Base-by-base conservation (phyloP, 2,888 invertebrate genomes). In the Athrips mouffetella region DNA sequence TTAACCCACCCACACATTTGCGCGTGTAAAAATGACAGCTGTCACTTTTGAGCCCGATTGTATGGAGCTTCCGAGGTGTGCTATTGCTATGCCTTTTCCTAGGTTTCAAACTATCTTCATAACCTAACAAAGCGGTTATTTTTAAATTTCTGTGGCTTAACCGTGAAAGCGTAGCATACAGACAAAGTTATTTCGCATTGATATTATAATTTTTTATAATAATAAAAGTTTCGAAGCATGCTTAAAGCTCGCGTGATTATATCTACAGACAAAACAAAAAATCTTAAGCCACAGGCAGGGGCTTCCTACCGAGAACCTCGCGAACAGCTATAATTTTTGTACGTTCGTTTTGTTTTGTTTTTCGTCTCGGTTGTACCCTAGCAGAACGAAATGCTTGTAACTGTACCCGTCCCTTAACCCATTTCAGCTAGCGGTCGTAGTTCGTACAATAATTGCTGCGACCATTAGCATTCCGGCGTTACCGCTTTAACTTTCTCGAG, bases 381-480 rank as follows among this genome's bases (percentile, higher is more conserved):
- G 11, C 23, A 18, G 15, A 45, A 23, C 7, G 16, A 47, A 23
- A 27, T 15, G n/a, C 10, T 30, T 21, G 60, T 65, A 63, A 70
- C 70, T 62, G 49, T 62, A 62, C 60, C 65, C 67, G 70, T 70
- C 69, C 70, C 63, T 69, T 63, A 60, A 56, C 67, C 65, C 57
- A 66, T 65, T 64, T 70, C 58, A 55, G 65, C 58, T 62, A 40
- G 25, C 53, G 61, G 67, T 60, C 63, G 64, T 67, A 63, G 55
- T 60, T 64, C 62, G 51, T 68, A 67, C 62, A 58, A 75, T 76
- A 77, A 80, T 80, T 78, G 71, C 71, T 75, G 35, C 35, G 61
- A 59, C 71, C 73, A 79, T 82, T 80, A 80, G 80, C 72, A 81
- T 81, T 80, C 80, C 73, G 52, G 55, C 56, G 53, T 58, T 66